A percentile compares a stretch with the other conserved stretches of the same genome.
phyloP scores from a whole-genome alignment of 2,888 invertebrate genomes.

The Polydesmus complanatus region DNA sequence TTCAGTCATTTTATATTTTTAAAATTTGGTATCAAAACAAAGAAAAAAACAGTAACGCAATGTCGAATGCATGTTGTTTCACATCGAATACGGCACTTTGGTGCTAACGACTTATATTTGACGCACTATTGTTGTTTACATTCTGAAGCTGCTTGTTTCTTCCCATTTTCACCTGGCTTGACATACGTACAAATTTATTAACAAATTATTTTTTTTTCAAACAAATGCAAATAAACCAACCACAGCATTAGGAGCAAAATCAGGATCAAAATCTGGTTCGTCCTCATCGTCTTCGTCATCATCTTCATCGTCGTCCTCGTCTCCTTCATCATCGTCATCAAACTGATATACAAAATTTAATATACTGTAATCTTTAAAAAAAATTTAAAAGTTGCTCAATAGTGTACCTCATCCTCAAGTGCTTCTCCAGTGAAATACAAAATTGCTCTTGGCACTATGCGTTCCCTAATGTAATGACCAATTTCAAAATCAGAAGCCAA shows the following conservation, averaged over 20 bases:
- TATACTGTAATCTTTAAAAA: neutral
- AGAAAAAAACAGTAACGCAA: no score
- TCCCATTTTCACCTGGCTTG: conserved; percentile 1
- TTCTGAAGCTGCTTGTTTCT: conserved; percentile 6
- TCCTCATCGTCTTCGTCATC: conserved; percentile 18
- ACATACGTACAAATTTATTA: no score
- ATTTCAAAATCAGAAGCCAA: conserved; percentile 94
- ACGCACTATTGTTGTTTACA: conserved; percentile 13
- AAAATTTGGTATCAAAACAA: neutral
- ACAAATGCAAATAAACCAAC: neutral
- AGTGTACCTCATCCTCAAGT: conserved; percentile 16
- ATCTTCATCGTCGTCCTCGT: conserved; percentile 18
- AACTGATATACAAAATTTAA: conserved; percentile 8
- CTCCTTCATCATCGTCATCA: conserved; percentile 20
- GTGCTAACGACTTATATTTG: neutral
- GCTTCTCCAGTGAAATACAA: conserved; percentile 84
- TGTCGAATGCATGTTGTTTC: no score
- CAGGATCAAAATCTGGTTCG: conserved; percentile 18
- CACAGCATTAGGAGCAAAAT: conserved; percentile 14
- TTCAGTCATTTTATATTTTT: no score
- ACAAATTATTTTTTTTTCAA: neutral
- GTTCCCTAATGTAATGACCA: conserved; percentile 93
- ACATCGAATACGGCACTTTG: neutral
- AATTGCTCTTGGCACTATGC: conserved; percentile 92
- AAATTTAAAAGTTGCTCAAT: neutral